Evolutionary conservation across 1,140 invertebrate genomes (phyloP).

Genomic region (Drosophila sturtevanti): DNA sequence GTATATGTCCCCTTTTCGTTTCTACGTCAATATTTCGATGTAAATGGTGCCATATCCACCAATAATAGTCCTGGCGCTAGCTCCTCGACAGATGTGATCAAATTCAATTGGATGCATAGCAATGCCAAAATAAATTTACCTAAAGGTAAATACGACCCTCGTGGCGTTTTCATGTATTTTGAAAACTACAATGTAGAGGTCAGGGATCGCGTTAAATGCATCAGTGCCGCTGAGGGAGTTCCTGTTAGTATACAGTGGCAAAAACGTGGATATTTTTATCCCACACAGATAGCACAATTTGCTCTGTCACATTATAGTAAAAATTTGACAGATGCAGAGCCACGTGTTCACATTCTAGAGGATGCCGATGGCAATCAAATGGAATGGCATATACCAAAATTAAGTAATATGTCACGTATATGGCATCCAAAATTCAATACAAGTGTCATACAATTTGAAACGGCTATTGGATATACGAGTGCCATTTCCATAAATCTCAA

Average conservation of each 20-base stretch:
- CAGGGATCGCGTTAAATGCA: constrained; percentile 96
- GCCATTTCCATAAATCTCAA: constrained; percentile 88
- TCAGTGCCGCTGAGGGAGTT: constrained; percentile 95
- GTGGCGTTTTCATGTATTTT: constrained; percentile 96
- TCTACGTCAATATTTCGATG: constrained; percentile 97
- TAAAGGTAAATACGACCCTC: constrained; percentile 93
- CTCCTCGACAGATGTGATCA: constrained; percentile 83
- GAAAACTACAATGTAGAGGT: constrained; percentile 98
- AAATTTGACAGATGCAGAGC: constrained; percentile 92
- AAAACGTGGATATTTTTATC: constrained; percentile 96
- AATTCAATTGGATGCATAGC: constrained; percentile 97
- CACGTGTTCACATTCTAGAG: constrained; percentile 87
- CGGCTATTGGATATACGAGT: constrained; percentile 87
- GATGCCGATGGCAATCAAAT: constrained; percentile 88
- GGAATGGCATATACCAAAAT: constrained; percentile 87
- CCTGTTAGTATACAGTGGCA: constrained; percentile 98
- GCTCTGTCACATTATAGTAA: constrained; percentile 98
- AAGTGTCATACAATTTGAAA: constrained; percentile 88
- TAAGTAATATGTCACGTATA: constrained; percentile 86
- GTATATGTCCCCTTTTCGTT: constrained; percentile 97
- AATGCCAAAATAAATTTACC: constrained; percentile 96
- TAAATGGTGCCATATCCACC: constrained; percentile 83
- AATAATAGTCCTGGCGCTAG: constrained; percentile 1
- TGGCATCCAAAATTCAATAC: constrained; percentile 85
- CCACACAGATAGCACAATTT: constrained; percentile 99